A percentile compares a stretch with the other conserved stretches of the same genome.
phyloP scores from a whole-genome alignment of 2,888 invertebrate species.

The Amphipyra tragopoginis region DNA sequence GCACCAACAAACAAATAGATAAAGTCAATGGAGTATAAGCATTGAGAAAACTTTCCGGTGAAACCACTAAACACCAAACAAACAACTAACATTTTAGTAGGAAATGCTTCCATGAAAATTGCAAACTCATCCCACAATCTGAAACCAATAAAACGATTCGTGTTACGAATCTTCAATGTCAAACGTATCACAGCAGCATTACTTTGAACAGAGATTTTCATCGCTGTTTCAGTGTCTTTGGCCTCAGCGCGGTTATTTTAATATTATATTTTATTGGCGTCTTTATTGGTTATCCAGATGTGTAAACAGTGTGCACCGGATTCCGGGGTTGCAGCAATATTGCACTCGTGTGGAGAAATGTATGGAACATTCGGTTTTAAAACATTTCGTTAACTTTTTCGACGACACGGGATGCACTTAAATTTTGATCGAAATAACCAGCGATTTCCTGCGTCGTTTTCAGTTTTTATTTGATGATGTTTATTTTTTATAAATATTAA shows the following conservation, averaged over 20 bases:
- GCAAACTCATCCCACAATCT: conserved; percentile 27
- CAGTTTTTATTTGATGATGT: conserved; percentile 25
- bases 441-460: conserved; percentile 44
- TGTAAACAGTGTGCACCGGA: conserved; percentile 77
- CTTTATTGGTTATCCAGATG: conserved; percentile 81
- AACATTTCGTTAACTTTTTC: conserved; percentile 57
- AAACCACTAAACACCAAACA: conserved; percentile 10
- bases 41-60: background rate
- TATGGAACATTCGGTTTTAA: conserved; percentile 55
- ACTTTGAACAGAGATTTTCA: conserved; percentile 34
- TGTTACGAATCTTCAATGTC: conserved; percentile 41
- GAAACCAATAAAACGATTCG: conserved; percentile 42
- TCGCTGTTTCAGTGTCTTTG: conserved; percentile 55
- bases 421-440: conserved; percentile 55
- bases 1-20: too few relatives aligned
- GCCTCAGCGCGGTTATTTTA: conserved; percentile 69
- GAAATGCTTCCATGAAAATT: conserved; percentile 19
- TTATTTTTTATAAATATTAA: conserved; percentile 1
- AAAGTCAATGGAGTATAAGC: too few relatives aligned
- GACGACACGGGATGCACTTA: conserved; percentile 56
- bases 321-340: conserved; percentile 67
- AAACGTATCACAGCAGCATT: conserved; percentile 31
- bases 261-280: conserved; percentile 75
- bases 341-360: conserved; percentile 63
- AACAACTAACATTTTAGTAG: conserved; percentile 4